Evolutionary conservation across 2,797 vertebrate genomes (phyloP), one percentile per base, ranked within the genome.

Genomic region (Tenualosa thibaudeaui): DNA sequence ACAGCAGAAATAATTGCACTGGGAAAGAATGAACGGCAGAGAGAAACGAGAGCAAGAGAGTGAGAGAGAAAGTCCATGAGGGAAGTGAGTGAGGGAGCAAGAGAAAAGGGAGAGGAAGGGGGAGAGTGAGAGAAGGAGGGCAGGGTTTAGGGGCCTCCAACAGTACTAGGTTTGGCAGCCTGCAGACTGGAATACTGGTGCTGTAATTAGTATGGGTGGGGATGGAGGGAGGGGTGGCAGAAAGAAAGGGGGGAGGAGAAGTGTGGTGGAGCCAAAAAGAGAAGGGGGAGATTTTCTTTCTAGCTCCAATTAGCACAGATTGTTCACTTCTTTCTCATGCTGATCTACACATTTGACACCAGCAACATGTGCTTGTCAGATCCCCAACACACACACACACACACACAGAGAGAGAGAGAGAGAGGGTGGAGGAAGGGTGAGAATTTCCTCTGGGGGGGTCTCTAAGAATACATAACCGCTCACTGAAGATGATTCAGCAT

Each of bases 301-400:
- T 90, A 88, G 83, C 85, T 78, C 91, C 87, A 86, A 86, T 91
- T 90, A 91, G 83, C 83, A 37, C n/a, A 37, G 85, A 88, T 88
- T 87, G 86, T 85, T 56, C 58, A 75, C 12, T 75, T 75, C 24
- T 31, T 68, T 24, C 26, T 75, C 60, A 83, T 78, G 83, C 56
- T 85, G 60, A 83, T 89, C 85, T 81, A 82, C 86, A 75, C 86
- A 60, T 53, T 53, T 13, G 84, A 82, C 83, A 58, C 82, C 58
- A 88, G 83, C 86, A 87, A 86, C 82, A 84, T 84, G 89, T 85
- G 31, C 40, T 75, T 37, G 68, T 75, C 37, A 13, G 37, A 37
- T 43, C 37, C 40, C 68, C 43, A 37, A 75, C 68, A 75, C 68
- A 75, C 68, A 75, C 68, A 75, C 65, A 40, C 60, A 65, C 60